Conservation (phyloP, 2,113 vertebrate species). For the Xyliphius kryptos region DNA sequence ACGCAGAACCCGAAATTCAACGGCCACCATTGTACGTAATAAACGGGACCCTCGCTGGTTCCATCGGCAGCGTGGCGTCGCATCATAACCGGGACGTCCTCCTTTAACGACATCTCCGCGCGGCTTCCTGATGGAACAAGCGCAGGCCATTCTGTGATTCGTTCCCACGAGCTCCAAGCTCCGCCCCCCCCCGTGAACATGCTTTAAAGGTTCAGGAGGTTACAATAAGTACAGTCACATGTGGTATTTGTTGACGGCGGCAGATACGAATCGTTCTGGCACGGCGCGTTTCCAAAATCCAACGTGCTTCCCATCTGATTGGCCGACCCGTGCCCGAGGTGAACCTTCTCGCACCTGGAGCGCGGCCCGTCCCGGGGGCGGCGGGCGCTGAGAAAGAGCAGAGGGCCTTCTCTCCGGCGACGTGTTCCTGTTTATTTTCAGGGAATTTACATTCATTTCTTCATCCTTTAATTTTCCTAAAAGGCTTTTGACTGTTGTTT, state of each 20-base stretch:
- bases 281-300: neutral
- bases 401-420: conserved; percentile 75
- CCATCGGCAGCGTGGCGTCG: too few species aligned
- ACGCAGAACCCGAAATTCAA: too few species aligned
- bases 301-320: neutral
- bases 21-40: too few species aligned
- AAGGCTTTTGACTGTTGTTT: conserved; percentile 79
- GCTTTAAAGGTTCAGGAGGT: neutral
- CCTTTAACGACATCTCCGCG: too few species aligned
- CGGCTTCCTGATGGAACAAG: too few species aligned
- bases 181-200: conserved; percentile 19
- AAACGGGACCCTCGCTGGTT: too few species aligned
- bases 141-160: too few species aligned
- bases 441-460: conserved; percentile 97
- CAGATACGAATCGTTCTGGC: neutral
- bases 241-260: neutral
- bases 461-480: conserved; percentile 56
- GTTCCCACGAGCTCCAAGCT: too few species aligned
- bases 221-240: neutral
- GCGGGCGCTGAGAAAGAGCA: conserved; percentile 77
- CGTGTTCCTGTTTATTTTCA: conserved; percentile 98
- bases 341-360: conserved; percentile 76
- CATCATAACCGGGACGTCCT: too few species aligned
- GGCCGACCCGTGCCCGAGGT: conserved; percentile 55
- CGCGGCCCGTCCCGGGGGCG: conserved; percentile 57